Conservation (phyloP, 35 echinoderm and acorn worm genomes). For the Patiria miniata region DNA sequence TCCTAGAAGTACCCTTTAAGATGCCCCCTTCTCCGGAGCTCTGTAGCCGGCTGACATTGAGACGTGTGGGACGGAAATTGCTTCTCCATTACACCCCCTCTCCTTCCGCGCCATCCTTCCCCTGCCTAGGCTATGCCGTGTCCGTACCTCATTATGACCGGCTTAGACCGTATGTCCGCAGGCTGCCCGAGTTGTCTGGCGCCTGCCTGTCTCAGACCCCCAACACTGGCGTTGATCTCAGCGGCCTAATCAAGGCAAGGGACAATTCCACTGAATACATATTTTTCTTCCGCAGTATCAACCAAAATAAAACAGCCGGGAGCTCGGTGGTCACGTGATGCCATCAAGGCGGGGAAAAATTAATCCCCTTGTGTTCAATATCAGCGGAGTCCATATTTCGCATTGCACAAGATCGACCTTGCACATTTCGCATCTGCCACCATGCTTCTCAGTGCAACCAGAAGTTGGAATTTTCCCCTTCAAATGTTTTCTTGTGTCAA, state of each 20-base stretch:
- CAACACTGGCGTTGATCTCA: background rate
- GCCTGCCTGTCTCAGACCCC: background rate
- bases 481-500: too few relatives aligned
- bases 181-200: constrained; percentile 22
- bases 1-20: background rate
- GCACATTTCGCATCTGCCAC: too few relatives aligned
- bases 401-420: too few relatives aligned
- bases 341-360: background rate
- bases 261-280: constrained; percentile 8
- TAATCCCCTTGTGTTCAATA: too few relatives aligned
- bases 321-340: background rate
- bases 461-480: too few relatives aligned
- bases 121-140: background rate
- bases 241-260: constrained; percentile 4
- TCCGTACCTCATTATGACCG: constrained; percentile 17
- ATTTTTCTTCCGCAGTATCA: constrained; percentile 23
- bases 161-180: constrained; percentile 14
- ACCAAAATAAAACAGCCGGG: background rate
- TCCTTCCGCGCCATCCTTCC: background rate
- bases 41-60: background rate
- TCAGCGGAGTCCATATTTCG: too few relatives aligned
- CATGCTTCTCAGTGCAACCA: too few relatives aligned
- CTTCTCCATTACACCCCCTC: constrained; percentile 7
- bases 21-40: background rate
- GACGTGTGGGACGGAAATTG: constrained; percentile 3